Conservation (phyloP, 2,888 invertebrate genomes). For the Asteroscopus sphinx region DNA sequence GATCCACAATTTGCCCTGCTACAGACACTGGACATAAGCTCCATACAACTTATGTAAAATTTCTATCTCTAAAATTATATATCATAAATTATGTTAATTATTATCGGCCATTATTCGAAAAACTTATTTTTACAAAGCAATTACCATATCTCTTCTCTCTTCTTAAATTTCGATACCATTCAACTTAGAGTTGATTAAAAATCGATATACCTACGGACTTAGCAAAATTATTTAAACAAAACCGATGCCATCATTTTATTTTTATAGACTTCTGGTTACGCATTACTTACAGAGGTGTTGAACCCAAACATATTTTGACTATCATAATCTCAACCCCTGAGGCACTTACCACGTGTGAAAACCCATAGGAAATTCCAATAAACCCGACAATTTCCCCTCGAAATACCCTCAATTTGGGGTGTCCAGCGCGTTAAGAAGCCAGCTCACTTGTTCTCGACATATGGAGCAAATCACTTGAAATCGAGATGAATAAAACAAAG, state of each 20-base stretch:
- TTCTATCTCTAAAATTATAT: too few species aligned
- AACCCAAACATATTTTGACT: constrained; percentile 45
- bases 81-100: too few species aligned
- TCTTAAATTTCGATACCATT: too few species aligned
- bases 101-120: too few species aligned
- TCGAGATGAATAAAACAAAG: constrained; percentile 65
- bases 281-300: constrained; percentile 27
- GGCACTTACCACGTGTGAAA: constrained; percentile 74
- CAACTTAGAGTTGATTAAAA: too few species aligned
- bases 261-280: neutral
- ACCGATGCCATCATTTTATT: neutral
- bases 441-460: constrained; percentile 85
- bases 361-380: constrained; percentile 86
- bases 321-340: constrained; percentile 62
- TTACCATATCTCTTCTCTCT: too few species aligned
- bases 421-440: constrained; percentile 84
- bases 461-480: constrained; percentile 82
- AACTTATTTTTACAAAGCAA: too few species aligned
- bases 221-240: neutral
- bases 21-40: too few species aligned
- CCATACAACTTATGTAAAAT: too few species aligned
- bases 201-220: too few species aligned
- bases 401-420: constrained; percentile 84
- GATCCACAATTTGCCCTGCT: too few species aligned
- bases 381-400: constrained; percentile 80